Evolutionary conservation across 2,888 invertebrate species (phyloP).

Genomic region (Toxonevra muliebris): DNA sequence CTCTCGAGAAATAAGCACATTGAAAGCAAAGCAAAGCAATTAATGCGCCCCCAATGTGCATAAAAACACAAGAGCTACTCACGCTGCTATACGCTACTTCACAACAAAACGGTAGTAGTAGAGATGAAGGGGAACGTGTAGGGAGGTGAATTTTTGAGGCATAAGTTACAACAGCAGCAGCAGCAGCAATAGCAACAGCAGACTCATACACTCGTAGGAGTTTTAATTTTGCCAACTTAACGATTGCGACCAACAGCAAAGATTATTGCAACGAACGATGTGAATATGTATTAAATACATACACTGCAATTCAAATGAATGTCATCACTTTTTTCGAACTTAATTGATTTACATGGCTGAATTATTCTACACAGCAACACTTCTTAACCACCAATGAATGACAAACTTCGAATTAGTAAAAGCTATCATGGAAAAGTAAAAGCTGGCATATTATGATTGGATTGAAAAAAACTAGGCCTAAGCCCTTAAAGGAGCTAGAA

Average conservation of each 20-base stretch:
- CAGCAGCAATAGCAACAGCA: not conserved
- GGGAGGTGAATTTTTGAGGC: conserved; percentile 9
- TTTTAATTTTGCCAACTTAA: conserved; percentile 29
- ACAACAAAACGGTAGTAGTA: conserved; percentile 12
- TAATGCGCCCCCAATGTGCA: conserved; percentile 34
- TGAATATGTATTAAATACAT: not conserved
- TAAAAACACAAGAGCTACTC: conserved; percentile 41
- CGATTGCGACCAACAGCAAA: conserved; percentile 11
- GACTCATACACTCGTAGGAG: conserved; percentile 1
- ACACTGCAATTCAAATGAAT: not conserved
- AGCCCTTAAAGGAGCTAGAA: too few relatives aligned
- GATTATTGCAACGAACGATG: not conserved
- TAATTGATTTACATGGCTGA: too few relatives aligned
- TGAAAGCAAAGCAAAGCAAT: conserved; percentile 28
- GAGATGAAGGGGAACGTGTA: not conserved
- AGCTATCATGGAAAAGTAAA: not conserved
- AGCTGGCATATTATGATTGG: too few relatives aligned
- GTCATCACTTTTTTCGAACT: not conserved
- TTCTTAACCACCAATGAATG: too few relatives aligned
- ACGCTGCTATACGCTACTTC: conserved; percentile 39
- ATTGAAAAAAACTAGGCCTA: too few relatives aligned
- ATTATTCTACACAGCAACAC: too few relatives aligned
- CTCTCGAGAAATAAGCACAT: conserved; percentile 1
- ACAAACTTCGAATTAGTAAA: not conserved
- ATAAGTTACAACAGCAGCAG: conserved; percentile 1